Base-by-base conservation (phyloP, 2,797 vertebrate species). In the Parotocinclus haroldoi region DNA sequence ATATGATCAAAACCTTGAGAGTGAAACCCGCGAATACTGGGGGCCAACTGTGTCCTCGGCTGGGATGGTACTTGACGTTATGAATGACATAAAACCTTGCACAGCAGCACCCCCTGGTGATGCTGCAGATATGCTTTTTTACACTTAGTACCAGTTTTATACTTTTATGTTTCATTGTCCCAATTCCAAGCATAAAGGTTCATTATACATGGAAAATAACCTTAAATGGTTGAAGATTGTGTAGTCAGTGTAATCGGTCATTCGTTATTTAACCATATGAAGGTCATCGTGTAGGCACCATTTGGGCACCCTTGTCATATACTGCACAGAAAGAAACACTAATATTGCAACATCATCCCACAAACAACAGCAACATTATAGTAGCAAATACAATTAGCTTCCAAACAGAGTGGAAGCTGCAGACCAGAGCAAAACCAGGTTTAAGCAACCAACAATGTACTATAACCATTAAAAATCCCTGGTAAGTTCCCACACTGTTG, bases 41-140 rank as follows among this genome's bases (percentile, higher is more conserved):
- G 27, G 27, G 27, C 27, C 27, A 27, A 27, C 27, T 27, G 27
- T 27, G 27, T 27, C 27, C 27, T 27, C 27, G 27, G 2, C 27
- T 27, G 27, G 27, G 27, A 27, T 27, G 27, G 27, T 27, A 5
- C 27, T 27, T 27, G 27, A 27, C 27, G 5, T 27, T 27, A 27
- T 27, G 27, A 27, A 27, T 27, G 27, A 27, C 27, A 27, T 27
- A 62, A 79, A 84, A 46, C 52, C 49, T 72, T 84, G 88, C 83
- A 83, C 84, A 82, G 83, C 79, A 81, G 86, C 86, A 85, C 88
- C 88, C 86, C 85, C 88, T 89, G 86, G 86, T 91, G 88, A 86
- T 84, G 83, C 50, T 66, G 18, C 59, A 38, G 50, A 59, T 17
- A 9, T 44, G 51, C 18, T 67, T 67, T 58, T 56, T 65, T 61